A percentile compares a stretch with the other conserved stretches of the same genome.
Evolutionary conservation across 2,113 vertebrate species (phyloP).

Genomic region (Gambusia affinis): DNA sequence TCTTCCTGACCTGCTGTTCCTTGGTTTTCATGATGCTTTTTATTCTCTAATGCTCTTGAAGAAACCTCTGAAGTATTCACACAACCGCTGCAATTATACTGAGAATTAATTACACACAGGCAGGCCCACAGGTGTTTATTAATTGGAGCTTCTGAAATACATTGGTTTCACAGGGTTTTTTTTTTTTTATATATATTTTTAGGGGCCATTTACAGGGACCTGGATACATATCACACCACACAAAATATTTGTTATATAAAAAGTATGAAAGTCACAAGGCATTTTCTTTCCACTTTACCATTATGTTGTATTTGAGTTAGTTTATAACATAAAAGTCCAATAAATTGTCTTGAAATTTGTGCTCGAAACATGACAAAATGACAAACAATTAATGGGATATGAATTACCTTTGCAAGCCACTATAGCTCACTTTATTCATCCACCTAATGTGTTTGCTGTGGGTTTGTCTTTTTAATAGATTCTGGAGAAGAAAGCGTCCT

Average conservation of each 20-base stretch:
- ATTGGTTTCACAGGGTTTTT: neutral
- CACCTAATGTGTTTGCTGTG: conserved; percentile 24
- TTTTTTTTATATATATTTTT: no score
- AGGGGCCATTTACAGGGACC: neutral
- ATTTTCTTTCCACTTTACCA: neutral
- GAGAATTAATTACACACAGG: no score
- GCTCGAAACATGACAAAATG: no score
- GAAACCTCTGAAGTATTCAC: neutral
- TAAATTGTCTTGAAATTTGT: no score
- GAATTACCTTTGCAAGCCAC: neutral
- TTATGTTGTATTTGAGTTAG: neutral
- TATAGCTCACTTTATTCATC: neutral
- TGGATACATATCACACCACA: neutral
- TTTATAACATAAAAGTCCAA: neutral
- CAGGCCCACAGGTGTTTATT: no score
- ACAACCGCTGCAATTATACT: neutral
- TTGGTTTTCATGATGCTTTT: no score
- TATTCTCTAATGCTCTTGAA: neutral
- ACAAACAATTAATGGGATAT: no score
- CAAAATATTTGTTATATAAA: neutral
- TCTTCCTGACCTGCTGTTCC: no score
- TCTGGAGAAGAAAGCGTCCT: conserved; percentile 75
- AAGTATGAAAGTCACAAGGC: neutral
- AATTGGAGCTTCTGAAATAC: neutral
- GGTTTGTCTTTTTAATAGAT: conserved; percentile 60